Conservation (phyloP, 2,113 vertebrate species). For the Gobio gobio region DNA sequence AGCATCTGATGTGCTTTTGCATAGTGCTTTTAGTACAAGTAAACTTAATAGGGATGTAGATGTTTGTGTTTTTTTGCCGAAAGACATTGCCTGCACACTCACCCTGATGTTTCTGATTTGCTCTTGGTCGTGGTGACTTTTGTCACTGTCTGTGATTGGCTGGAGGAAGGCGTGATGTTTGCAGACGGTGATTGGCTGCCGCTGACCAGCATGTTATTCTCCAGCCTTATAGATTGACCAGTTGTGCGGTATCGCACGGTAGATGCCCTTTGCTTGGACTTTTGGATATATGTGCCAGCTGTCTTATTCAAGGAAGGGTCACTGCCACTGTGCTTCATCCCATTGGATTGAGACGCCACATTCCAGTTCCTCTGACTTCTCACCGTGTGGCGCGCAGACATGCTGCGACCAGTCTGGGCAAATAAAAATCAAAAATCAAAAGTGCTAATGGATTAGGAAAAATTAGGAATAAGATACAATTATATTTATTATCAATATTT, state of each 20-base stretch:
- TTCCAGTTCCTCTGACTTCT: constrained; percentile 59
- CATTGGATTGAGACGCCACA: constrained; percentile 65
- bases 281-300: constrained; percentile 55
- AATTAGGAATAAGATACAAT: background rate
- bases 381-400: background rate
- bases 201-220: constrained; percentile 40
- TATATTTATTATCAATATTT: background rate
- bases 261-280: constrained; percentile 54
- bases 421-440: background rate
- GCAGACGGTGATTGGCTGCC: constrained; percentile 53
- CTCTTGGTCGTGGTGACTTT: background rate
- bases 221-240: constrained; percentile 61
- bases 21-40: background rate
- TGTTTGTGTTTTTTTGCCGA: too few relatives aligned
- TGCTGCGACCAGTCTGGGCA: background rate
- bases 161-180: background rate
- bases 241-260: constrained; percentile 65
- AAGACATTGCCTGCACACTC: constrained; percentile 37
- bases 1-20: background rate
- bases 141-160: background rate
- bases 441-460: background rate
- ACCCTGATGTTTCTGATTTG: constrained; percentile 59
- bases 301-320: constrained; percentile 78
- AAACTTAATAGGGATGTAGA: background rate
- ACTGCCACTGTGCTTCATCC: constrained; percentile 82